Base-by-base conservation (phyloP, 2,113 vertebrate genomes). In the Bos javanicus region DNA sequence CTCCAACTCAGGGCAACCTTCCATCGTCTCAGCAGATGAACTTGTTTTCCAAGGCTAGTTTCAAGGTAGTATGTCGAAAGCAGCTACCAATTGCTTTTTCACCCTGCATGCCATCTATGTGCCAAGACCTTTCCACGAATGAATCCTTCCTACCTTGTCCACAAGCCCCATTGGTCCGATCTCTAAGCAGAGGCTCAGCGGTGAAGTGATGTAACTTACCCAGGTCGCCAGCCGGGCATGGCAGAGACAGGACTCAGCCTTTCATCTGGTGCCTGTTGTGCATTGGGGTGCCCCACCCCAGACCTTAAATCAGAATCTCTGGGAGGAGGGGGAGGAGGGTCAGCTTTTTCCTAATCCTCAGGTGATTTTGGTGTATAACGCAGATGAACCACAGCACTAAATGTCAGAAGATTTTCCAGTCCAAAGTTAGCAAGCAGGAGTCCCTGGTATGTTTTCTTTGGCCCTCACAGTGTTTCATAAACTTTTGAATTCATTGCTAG, bases 211-310 rank as follows among this genome's bases (percentile, higher is more conserved):
- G 3, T 7, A 23, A 48, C 4, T 17, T 8, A 21, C 43, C 17
- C 36, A 25, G 17, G 74, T n/a, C 23, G 12, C 59, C 48, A 13
- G 48, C 48, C 11, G 0, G 48, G 11, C 19, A 21, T 0, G 0
- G 33, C 30, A 28, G 17, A 28, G 62, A 46, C 64, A 28, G 71
- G 28, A 39, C 36, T 54, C 64, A 74, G 46, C n/a, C 36, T 25
- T n/a, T 26, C 13, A 54, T 2, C 3, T 21, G 62, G 21, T 28
- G 6, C 60, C 52, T 26, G 9, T 1, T 14, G 46, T 26, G n/a
- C 52, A 23, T 21, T 1, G 50, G 26, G 54, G 50, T 33, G 11
- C 33, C 26, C 43, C 9, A 7, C 16, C 17, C 6, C 6, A 67
- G 39, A 23, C 19, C 7, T 46, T 52, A 23, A 28, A 19, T 54